Base-by-base conservation (phyloP, 1,140 invertebrate species). In the Lordiphosa clarofinis region DNA sequence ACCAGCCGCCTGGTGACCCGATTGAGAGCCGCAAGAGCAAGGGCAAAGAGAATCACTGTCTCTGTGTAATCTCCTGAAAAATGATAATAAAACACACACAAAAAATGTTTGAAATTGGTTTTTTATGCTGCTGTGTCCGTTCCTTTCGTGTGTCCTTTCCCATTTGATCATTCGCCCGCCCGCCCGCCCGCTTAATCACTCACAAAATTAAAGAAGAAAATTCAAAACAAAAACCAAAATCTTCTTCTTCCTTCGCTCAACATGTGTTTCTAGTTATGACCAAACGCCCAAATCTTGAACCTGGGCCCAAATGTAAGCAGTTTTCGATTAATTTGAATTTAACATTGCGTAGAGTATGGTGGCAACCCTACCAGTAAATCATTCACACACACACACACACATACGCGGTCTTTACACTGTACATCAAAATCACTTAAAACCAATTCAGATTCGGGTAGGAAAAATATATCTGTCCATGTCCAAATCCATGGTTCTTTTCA, bases 1-100 rank as follows among this genome's bases (percentile, higher is more conserved):
- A 55, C 52, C 50, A 50, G 53, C 55, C 55, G 35, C 46, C 50
- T 44, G 50, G 55, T 62, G 63, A 67, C 57, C 43, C 24, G 12
- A 46, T 28, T 28, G 24, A 6, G 43, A 31, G 7, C 11, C 4
- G 11, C 24, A 46, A 46, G 11, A 11, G 36, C 35, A 24, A 24
- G 48, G 13, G 31, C 10, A 19, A 36, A 38, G 36, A 46, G 43
- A 33, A 46, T 31, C 43, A 31, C 43, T 46, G 48, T 49, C 47
- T 13, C n/a, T 35, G 47, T 49, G 47, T 37, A 33, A 49, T 28
- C 24, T 28, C 6, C 24, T 28, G 24, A 28, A 28, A 28, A 7
- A 7, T 7, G 7, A 6, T 0, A 28, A 28, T 28, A 28, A 28
- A 28, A 28, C 24, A 28, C 24, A 28, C 24, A 28, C 21, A 24